Percentiles rank a stretch among this genome's conserved stretches.
Evolutionary conservation across 2,888 invertebrate genomes (phyloP).

Genomic region (Fabriciana adippe): DNA sequence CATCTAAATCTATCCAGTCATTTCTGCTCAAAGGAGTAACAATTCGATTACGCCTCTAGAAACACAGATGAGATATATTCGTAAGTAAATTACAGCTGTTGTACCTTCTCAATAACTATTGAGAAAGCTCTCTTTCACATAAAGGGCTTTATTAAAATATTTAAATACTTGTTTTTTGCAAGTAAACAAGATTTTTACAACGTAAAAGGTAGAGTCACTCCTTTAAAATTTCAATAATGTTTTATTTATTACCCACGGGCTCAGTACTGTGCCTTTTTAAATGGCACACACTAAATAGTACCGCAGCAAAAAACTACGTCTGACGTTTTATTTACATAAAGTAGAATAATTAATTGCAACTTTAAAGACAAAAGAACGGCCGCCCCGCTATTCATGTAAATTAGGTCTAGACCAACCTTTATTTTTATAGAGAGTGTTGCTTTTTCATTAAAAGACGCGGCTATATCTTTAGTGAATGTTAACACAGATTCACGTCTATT

Average conservation of each 20-base stretch:
- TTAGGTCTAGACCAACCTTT: constrained; percentile 60
- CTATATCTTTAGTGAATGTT: constrained; percentile 30
- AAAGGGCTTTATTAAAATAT: background rate
- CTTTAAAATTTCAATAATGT: constrained; percentile 22
- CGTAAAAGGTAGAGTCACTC: background rate
- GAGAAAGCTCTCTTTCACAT: background rate
- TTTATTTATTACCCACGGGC: constrained; percentile 24
- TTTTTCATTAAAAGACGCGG: constrained; percentile 28
- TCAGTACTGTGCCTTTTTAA: constrained; percentile 25
- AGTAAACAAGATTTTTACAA: background rate
- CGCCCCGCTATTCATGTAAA: constrained; percentile 74
- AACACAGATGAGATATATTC: too few relatives aligned
- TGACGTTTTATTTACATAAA: constrained; percentile 72
- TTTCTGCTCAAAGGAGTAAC: too few relatives aligned
- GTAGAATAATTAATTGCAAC: constrained; percentile 78
- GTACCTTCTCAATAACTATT: too few relatives aligned
- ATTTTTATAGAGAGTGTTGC: constrained; percentile 41
- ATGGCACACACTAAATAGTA: constrained; percentile 23
- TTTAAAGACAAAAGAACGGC: constrained; percentile 73
- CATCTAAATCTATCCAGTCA: too few relatives aligned
- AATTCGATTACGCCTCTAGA: too few relatives aligned
- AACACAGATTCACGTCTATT: constrained; percentile 32
- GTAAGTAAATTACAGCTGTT: too few relatives aligned
- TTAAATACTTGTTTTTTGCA: too few relatives aligned
- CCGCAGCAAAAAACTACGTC: constrained; percentile 47